Base-by-base conservation (phyloP, 2,797 vertebrate genomes). In the Ciconia nigra region DNA sequence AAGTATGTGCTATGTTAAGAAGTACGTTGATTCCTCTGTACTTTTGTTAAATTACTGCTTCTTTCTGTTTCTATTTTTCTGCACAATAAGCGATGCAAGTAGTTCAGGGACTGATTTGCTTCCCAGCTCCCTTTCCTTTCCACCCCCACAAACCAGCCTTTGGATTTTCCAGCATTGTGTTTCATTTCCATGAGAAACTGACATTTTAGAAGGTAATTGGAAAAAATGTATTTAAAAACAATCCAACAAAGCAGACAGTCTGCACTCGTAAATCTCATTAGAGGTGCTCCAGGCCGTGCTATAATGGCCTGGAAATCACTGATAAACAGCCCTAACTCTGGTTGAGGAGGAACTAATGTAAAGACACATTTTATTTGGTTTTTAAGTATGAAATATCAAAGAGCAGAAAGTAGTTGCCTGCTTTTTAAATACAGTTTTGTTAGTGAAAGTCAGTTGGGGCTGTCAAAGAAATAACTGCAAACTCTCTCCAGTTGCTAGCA, bases 181-280 rank as follows among this genome's bases (percentile, higher is more conserved):
- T 85, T 83, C 41, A 74, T 91, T 96, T 90, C 35, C 83, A 90
- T 17, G 22, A 86, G 63, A 82, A 95, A 81, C 25, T 0, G 7
- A 46, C n/a, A 73, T 92, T 96, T 89, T 80, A 78, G 71, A 79
- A 93, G 37, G 31, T 57, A 93, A 77, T 80, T 92, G 44, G 72
- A 29, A 87, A 80, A 92, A 86, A 51, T 12, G 5, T 82, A 19
- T 82, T 93, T 93, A 58, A 88, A 94, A 92, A n/a, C 39, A 91
- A 89, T 52, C 41, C 19, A 80, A 18, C 58, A 92, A 88, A 87
- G 65, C 41, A 71, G 51, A 79, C 28, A 44, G 11, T 46, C 73
- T 83, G 25, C 39, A 49, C 26, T 66, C 3, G 2, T 66, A 72
- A 67, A 89, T 62, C 65, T 93, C 72, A 70, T 94, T 90, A 91